phyloP scores from a whole-genome alignment of 2,888 invertebrate genomes.

The Stenchaetothrips biformis region DNA sequence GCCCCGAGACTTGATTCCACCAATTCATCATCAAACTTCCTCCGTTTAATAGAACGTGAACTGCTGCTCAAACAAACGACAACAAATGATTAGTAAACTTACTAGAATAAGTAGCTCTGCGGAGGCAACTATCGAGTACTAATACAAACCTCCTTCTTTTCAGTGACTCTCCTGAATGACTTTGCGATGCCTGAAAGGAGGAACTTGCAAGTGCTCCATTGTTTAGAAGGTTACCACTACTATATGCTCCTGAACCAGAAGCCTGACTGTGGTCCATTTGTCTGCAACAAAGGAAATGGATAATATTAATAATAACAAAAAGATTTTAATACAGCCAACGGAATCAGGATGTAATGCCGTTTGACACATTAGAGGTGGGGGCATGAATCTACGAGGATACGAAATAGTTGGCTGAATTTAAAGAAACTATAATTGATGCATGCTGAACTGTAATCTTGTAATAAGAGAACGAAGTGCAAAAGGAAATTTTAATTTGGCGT shows the following conservation, averaged over 20 bases:
- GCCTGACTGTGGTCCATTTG: conserved; percentile 5
- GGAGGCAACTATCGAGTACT: background rate
- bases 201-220: background rate
- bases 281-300: background rate
- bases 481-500: too few relatives aligned
- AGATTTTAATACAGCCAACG: background rate
- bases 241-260: background rate
- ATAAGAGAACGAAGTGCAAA: too few relatives aligned
- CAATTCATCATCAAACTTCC: conserved; percentile 94
- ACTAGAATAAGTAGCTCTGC: background rate
- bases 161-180: background rate
- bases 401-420: background rate
- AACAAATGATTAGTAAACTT: background rate
- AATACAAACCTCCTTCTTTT: background rate
- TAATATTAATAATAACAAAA: background rate
- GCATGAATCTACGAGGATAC: background rate
- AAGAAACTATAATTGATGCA: too few relatives aligned
- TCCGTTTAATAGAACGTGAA: conserved; percentile 88
- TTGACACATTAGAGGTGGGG: background rate
- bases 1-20: conserved; percentile 81
- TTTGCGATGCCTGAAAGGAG: background rate
- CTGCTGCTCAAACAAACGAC: conserved; percentile 58
- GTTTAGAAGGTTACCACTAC: background rate
- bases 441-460: too few relatives aligned
- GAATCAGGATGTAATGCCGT: background rate